Conservation (phyloP, 2,113 vertebrate genomes). For the Aramus guarauna region DNA sequence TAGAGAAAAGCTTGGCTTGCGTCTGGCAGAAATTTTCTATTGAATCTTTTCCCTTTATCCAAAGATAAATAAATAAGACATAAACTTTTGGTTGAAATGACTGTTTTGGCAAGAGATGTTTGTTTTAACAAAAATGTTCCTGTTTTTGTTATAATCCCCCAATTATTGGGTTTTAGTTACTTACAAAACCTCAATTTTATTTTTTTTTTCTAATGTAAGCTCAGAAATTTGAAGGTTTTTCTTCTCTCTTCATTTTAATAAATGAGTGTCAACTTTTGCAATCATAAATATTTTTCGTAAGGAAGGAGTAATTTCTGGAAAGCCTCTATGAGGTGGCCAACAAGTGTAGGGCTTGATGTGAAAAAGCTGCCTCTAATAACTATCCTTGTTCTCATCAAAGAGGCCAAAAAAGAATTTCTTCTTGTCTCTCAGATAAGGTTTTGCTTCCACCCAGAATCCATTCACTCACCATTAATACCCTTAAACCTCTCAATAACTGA, state of each 20-base stretch:
- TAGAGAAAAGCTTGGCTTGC: background rate
- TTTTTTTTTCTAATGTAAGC: background rate
- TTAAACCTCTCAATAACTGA: background rate
- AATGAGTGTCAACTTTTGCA: background rate
- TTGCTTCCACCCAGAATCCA: background rate
- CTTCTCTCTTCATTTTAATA: background rate
- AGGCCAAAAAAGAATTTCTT: background rate
- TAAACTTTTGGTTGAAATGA: background rate
- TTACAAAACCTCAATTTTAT: background rate
- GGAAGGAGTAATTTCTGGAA: background rate
- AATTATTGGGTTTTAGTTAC: background rate
- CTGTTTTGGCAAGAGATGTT: background rate
- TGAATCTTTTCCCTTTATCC: background rate
- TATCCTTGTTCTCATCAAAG: background rate
- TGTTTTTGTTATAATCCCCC: background rate
- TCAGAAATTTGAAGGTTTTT: background rate
- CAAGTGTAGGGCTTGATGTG: background rate
- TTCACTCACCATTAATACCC: background rate
- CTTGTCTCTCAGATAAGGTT: background rate
- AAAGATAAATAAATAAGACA: background rate
- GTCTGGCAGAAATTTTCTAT: background rate
- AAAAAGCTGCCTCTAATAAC: background rate
- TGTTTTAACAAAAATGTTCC: background rate
- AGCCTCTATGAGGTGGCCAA: background rate
- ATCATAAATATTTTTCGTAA: background rate